Evolutionary conservation across 2,888 invertebrate genomes (phyloP).

Genomic region (Drosophila silvestris): DNA sequence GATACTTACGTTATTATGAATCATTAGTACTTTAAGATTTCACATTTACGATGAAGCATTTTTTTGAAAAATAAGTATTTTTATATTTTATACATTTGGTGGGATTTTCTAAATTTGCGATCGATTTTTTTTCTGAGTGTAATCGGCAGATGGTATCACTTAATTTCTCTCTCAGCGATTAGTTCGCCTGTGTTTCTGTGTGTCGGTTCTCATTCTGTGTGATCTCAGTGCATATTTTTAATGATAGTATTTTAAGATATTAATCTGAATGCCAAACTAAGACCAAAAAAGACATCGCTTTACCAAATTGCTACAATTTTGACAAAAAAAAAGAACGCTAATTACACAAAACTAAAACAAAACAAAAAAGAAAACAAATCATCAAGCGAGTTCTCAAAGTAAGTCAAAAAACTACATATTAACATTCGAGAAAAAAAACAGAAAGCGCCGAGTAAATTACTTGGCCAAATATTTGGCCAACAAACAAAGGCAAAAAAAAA

Average conservation of each 20-base stretch:
- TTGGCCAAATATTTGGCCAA: constrained; percentile 48
- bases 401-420: not conserved
- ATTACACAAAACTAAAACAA: not conserved
- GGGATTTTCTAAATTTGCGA: accelerated
- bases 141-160: constrained; percentile 10
- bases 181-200: not conserved
- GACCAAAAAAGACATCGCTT: not conserved
- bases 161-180: not conserved
- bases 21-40: not conserved
- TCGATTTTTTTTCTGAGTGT: not conserved
- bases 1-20: not conserved
- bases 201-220: not conserved
- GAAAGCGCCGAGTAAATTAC: constrained; percentile 40
- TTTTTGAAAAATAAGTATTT: accelerated
- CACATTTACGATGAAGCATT: not conserved
- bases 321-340: not conserved
- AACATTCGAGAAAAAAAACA: constrained; percentile 26
- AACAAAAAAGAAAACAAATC: not conserved
- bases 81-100: not conserved
- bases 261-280: not conserved
- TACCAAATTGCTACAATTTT: not conserved
- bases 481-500: constrained; percentile 7
- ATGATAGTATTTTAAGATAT: not conserved
- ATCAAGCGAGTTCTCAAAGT: not conserved
- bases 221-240: not conserved